A percentile compares a stretch with the other conserved stretches of the same genome.
phyloP scores from a whole-genome alignment of 2,113 vertebrate genomes.

The Jaculus jaculus region DNA sequence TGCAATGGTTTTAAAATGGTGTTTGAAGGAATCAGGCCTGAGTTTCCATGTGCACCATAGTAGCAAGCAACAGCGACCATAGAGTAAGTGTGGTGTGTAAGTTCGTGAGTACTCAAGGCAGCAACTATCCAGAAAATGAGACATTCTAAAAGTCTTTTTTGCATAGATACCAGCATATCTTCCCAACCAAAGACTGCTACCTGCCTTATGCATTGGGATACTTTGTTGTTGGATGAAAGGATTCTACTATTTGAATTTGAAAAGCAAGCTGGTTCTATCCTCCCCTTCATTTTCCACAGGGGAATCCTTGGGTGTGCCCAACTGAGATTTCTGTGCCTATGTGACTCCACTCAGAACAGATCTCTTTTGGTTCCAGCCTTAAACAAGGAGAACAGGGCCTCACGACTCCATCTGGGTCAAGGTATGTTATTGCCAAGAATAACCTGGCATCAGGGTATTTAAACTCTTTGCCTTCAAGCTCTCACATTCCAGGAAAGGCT shows the following conservation, averaged over 20 bases:
- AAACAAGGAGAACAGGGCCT: constrained; percentile 23
- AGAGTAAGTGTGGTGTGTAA: not conserved
- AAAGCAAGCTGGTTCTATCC: not conserved
- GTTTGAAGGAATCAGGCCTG: not conserved
- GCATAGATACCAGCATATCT: not conserved
- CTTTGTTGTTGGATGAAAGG: not conserved
- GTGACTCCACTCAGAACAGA: not conserved
- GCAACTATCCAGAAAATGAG: not conserved
- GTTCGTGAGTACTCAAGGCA: not conserved
- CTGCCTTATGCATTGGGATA: not conserved
- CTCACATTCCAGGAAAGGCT: constrained; percentile 35
- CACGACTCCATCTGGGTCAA: constrained; percentile 49
- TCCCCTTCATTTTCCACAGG: not conserved
- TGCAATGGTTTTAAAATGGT: constrained; percentile 8
- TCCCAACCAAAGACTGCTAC: not conserved
- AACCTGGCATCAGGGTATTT: constrained; percentile 46
- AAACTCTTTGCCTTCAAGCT: constrained; percentile 58
- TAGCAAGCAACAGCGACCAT: not conserved
- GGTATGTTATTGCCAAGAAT: constrained; percentile 55
- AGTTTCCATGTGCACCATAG: not conserved
- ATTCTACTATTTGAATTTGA: constrained; percentile 11
- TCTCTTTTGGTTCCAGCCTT: not conserved
- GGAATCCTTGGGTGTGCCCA: not conserved
- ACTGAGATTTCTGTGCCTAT: not conserved
- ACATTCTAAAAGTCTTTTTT: not conserved